A percentile compares a stretch with the other conserved stretches of the same genome.
phyloP scores from a whole-genome alignment of 2,888 invertebrate genomes.

The Opisthograptis luteolata region DNA sequence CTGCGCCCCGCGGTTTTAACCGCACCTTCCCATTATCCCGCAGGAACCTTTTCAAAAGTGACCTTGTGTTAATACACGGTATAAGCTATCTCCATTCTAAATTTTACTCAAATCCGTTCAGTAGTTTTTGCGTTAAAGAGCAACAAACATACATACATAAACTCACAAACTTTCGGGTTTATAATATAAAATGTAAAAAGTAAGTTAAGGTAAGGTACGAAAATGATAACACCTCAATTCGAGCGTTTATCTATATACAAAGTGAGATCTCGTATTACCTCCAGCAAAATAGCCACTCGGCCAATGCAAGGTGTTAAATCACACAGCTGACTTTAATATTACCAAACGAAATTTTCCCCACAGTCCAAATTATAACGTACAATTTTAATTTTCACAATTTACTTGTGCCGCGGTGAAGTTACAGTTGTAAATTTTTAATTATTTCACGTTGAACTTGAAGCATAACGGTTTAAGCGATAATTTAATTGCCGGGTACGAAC shows the following conservation, averaged over 20 bases:
- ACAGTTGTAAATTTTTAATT: constrained; percentile 48
- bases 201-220: too few relatives aligned
- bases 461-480: constrained; percentile 37
- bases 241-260: constrained; percentile 36
- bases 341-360: constrained; percentile 55
- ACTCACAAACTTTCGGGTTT: too few relatives aligned
- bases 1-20: too few relatives aligned
- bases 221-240: constrained; percentile 24
- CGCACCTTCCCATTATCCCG: too few relatives aligned
- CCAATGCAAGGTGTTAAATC: constrained; percentile 67
- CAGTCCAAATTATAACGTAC: constrained; percentile 53
- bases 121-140: too few relatives aligned
- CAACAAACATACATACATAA: too few relatives aligned
- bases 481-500: constrained; percentile 35
- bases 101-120: too few relatives aligned
- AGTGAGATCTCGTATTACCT: constrained; percentile 51
- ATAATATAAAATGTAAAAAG: too few relatives aligned
- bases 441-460: constrained; percentile 40
- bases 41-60: too few relatives aligned
- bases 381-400: constrained; percentile 55
- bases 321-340: constrained; percentile 62
- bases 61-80: too few relatives aligned
- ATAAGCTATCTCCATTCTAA: too few relatives aligned
- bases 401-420: constrained; percentile 44
- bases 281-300: constrained; percentile 57